Evolutionary conservation across 2,113 vertebrate species (phyloP), one percentile per base, ranked within the genome.

Genomic region (Alces alces): DNA sequence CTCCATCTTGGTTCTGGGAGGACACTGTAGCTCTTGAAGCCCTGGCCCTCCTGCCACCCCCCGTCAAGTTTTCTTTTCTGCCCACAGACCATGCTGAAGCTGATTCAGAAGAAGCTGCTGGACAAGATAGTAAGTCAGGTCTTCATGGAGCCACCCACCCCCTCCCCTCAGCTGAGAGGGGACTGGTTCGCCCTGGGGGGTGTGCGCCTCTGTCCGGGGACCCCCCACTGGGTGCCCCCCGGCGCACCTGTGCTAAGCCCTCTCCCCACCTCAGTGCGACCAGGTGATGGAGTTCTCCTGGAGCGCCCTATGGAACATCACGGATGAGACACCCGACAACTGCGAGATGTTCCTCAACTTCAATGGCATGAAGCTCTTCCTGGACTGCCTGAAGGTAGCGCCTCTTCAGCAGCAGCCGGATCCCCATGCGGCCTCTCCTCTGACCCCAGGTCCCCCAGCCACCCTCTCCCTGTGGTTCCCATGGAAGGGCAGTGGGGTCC

Each of bases 231-330:
- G 30, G 58, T 73, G 14, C 80, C 1, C 11, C 16, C 14, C 0
- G 28, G 88, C 0, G 0, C 80, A 25, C 39, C 45, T 14, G 9
- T 33, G 55, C 89, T 96, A 91, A 97, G 55, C 64, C 4, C 2
- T 0, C 70, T 54, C 3, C 47, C 4, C 19, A 13, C 85, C 6
- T 0, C 92, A 99, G 99, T 99, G 99, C 58, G 99, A 99, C 97
- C 99, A 99, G 98, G 99, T 99, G 97, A 99, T 99, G 99, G 99
- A 99, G 98, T 99, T 99, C 96, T 99, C 99, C 93, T 99, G 99
- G 99, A 99, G 99, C 0, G 99, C 99, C 11, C 98, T 99, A 86
- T 99, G 99, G 99, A 99, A 99, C 98, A 99, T 99, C 98, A 99
- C 99, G 0, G 99, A 99, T 1, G 99, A 99, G 98, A 99, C 99